These are phyloP conservation scores for Amphiprion percula DNA, from an alignment of 2,113 vertebrate genomes.

Conservation along the genomic window DNA sequence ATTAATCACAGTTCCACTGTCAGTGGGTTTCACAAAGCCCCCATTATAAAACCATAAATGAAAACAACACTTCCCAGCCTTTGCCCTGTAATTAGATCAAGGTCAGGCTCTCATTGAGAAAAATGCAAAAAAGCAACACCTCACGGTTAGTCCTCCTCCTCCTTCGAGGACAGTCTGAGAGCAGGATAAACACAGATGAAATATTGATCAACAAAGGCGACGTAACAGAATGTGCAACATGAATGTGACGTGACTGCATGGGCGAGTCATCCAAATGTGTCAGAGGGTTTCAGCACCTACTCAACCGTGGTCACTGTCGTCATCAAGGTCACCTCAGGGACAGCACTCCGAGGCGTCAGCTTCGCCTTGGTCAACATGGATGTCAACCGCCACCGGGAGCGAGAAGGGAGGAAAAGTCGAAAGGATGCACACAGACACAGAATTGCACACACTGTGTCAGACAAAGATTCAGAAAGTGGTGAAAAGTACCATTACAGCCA, in stretches of 20 bases:
- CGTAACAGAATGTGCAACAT: conserved; percentile 31
- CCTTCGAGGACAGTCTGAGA: conserved; percentile 10
- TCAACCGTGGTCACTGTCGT: conserved; percentile 55
- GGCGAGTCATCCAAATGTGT: conserved; percentile 48
- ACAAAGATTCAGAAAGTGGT: conserved; percentile 13
- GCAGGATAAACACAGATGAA: conserved; percentile 56
- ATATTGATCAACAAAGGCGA: conserved; percentile 65
- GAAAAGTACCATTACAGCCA: not conserved
- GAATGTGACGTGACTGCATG: conserved; percentile 37
- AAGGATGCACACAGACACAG: conserved; percentile 13
- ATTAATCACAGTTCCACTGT: conserved; percentile 64
- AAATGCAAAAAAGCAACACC: conserved; percentile 2
- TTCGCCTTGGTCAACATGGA: conserved; percentile 39
- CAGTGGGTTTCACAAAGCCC: conserved; percentile 46
- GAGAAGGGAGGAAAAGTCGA: conserved; percentile 15
- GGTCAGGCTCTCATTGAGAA: conserved; percentile 45
- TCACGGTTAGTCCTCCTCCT: conserved; percentile 3
- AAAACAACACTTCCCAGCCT: conserved; percentile 48
- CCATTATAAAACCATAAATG: conserved; percentile 40
- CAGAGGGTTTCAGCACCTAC: conserved; percentile 47
- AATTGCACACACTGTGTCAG: conserved; percentile 19
- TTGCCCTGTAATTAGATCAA: conserved; percentile 58
- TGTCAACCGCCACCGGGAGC: conserved; percentile 64
- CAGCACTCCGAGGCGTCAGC: conserved; percentile 51
- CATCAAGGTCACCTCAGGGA: conserved; percentile 72